These are phyloP conservation scores for Lycaon pictus DNA, from an alignment of 2,113 vertebrate species.

Conservation along the genomic window DNA sequence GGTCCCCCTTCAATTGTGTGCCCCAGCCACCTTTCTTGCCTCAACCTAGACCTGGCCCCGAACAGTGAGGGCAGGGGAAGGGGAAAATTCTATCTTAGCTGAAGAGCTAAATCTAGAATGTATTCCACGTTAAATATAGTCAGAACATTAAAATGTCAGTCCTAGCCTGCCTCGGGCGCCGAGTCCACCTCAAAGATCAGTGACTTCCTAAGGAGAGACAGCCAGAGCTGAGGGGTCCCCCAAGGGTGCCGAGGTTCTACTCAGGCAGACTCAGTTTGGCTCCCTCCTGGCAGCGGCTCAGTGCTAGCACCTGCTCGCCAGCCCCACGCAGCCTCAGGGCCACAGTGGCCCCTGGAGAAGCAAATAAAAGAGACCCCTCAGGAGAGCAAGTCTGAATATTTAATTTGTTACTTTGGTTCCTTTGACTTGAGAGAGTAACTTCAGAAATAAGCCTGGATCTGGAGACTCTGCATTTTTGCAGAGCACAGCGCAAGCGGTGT, in stretches of 20 bases:
- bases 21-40: neutral
- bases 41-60: neutral
- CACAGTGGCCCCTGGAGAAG: neutral
- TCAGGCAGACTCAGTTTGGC: neutral
- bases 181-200: neutral
- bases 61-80: neutral
- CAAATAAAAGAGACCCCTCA: neutral
- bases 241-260: fast-evolving
- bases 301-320: neutral
- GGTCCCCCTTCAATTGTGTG: neutral
- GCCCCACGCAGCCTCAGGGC: neutral
- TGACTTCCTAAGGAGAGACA: neutral
- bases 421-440: neutral
- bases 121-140: slow-evolving; percentile 64
- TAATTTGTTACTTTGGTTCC: neutral
- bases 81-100: neutral
- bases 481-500: neutral
- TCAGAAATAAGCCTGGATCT: neutral
- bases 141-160: neutral
- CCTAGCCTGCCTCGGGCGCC: neutral
- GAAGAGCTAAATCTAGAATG: slow-evolving; percentile 37
- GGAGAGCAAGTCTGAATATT: neutral
- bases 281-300: neutral
- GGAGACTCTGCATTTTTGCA: neutral
- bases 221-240: neutral